Conservation (phyloP, 2,888 invertebrate species). For the Chymomyza fuscimana region DNA sequence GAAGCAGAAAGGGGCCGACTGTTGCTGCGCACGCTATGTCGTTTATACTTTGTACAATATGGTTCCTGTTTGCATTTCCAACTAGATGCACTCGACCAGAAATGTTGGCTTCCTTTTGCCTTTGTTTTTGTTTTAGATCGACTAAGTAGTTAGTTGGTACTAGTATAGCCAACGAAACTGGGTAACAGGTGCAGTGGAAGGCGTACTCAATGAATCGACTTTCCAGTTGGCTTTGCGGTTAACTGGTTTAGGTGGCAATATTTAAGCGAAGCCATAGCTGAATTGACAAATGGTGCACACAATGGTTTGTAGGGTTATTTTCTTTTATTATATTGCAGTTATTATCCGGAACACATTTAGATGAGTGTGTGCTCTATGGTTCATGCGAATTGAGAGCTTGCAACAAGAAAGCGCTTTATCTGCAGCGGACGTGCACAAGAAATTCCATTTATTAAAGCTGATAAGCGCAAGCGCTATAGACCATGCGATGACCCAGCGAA, state of each 20-base stretch:
- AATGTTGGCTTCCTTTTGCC: slow-evolving; percentile 57
- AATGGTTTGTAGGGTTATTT: neutral
- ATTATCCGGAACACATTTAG: neutral
- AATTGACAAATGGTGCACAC: neutral
- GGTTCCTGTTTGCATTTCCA: slow-evolving; percentile 69
- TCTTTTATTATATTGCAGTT: neutral
- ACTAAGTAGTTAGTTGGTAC: neutral
- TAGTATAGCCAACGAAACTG: slow-evolving; percentile 6
- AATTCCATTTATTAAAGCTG: neutral
- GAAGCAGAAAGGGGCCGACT: slow-evolving; percentile 61
- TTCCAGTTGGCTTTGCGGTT: slow-evolving; percentile 1
- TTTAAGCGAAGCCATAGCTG: slow-evolving; percentile 1
- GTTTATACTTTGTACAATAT: slow-evolving; percentile 53
- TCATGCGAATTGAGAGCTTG: neutral
- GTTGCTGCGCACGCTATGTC: neutral
- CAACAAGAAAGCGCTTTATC: slow-evolving; percentile 38
- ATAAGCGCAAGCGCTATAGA: neutral
- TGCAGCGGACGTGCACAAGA: slow-evolving; percentile 65
- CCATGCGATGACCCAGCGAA: neutral
- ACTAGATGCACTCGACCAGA: slow-evolving; percentile 64
- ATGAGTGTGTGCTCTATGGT: neutral
- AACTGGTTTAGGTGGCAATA: neutral
- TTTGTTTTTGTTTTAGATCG: slow-evolving; percentile 12
- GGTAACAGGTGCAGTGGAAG: slow-evolving; percentile 16
- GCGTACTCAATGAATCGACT: neutral